Base-by-base conservation (phyloP, 1,140 invertebrate species). In the Monomorium pharaonis region DNA sequence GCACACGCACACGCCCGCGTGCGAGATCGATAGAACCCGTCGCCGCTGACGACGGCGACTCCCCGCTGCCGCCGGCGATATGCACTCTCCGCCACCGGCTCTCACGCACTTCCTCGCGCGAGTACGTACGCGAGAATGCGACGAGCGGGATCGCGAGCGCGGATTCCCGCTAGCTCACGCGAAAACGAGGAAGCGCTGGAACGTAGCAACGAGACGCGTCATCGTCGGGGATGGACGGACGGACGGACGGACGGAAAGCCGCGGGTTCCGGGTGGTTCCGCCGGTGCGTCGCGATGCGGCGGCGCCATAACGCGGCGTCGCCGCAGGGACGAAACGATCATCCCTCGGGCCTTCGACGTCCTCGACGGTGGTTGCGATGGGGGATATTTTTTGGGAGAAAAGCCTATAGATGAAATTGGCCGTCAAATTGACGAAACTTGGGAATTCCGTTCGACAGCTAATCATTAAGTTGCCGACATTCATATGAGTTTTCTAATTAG, bases 1-100 rank as follows among this genome's bases (percentile, higher is more conserved):
- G 65, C 3, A 30, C 47, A 60, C 47, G 67, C 78, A 72, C 54
- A 83, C 67, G 21, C 65, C 51, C 78, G 78, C 78, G 76, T 62
- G 67, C 72, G 65, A 72, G 78, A 83, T 83, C 78, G 78, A 83
- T 83, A 83, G 67, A 58, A 60, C 30, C 44, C 7, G 44, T 12
- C 30, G 14, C 12, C n/a, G 30, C 1, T 49, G 16, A 1, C 30
- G 5, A 24, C 78, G 67, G 67, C 51, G 67, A 74, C 44, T 69
- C 62, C 76, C 60, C 75, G 12, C 42, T 7, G 24, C 5, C n/a
- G 18, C 2, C 47, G 5, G 0, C 69, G 27, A 33, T n/a, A n/a
- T 30, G 27, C 24, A 12, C 33, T 21, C 67, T 14, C 18, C 14
- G n/a, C 33, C 67, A 21, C 18, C 14, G n/a, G 18, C 14, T n/a